These are phyloP conservation scores for Charaxes varanes DNA, from an alignment of 1,140 invertebrate species.

Conservation along the genomic window DNA sequence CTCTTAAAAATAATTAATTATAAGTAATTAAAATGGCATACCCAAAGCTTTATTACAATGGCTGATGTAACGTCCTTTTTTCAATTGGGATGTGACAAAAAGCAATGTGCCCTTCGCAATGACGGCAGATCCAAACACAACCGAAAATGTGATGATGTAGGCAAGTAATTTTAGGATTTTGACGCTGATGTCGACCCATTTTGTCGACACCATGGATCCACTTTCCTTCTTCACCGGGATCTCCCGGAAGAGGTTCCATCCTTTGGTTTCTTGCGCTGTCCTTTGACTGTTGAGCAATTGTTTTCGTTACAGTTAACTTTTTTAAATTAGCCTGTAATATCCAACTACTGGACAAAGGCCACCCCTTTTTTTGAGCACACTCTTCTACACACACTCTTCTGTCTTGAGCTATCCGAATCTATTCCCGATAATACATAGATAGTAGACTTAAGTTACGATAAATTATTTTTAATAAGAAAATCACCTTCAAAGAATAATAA, in stretches of 20 bases:
- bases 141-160: constrained; percentile 86
- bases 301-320: neutral
- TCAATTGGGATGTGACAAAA: constrained; percentile 92
- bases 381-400: too few relatives aligned
- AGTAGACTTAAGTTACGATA: too few relatives aligned
- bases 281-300: constrained; percentile 77
- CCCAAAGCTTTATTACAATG: constrained; percentile 88
- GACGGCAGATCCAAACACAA: constrained; percentile 87
- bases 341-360: too few relatives aligned
- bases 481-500: constrained; percentile 9
- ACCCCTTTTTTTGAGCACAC: too few relatives aligned
- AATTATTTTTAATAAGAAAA: too few relatives aligned
- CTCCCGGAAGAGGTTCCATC: constrained; percentile 95
- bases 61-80: constrained; percentile 79
- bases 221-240: constrained; percentile 90
- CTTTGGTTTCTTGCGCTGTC: constrained; percentile 90
- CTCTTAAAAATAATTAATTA: too few relatives aligned
- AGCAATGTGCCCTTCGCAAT: constrained; percentile 89
- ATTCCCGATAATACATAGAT: too few relatives aligned
- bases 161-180: constrained; percentile 90
- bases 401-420: too few relatives aligned
- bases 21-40: constrained; percentile 58
- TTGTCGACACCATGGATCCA: constrained; percentile 89
- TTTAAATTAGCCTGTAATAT: too few relatives aligned
- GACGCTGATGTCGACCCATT: constrained; percentile 87